phyloP scores from a whole-genome alignment of 2,113 vertebrate genomes.

The Oreocharis arfaki region DNA sequence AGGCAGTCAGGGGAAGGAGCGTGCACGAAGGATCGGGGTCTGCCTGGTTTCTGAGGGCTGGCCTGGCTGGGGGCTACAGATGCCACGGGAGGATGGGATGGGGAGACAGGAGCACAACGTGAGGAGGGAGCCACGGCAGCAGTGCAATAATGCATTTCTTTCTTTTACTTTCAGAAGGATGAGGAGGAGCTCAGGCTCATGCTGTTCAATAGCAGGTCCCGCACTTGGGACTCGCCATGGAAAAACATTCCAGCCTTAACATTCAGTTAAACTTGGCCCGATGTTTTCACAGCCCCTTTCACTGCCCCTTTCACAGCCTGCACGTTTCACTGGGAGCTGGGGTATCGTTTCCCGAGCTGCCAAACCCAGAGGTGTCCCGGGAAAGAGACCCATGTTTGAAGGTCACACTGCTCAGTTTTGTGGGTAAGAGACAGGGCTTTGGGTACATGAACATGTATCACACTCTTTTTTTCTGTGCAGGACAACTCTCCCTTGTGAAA shows the following conservation, averaged over 20 bases:
- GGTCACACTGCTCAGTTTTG: background rate
- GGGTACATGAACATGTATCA: background rate
- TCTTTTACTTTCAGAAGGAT: background rate
- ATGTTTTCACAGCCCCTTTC: background rate
- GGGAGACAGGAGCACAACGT: background rate
- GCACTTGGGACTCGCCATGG: background rate
- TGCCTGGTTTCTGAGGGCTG: background rate
- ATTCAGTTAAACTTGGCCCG: background rate
- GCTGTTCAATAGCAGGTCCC: background rate
- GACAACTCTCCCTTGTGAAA: background rate
- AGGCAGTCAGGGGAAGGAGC: background rate
- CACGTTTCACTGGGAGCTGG: background rate
- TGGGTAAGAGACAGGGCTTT: background rate
- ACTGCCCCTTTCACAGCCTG: background rate
- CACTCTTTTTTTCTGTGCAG: background rate
- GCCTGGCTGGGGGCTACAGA: background rate
- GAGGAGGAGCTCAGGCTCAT: background rate
- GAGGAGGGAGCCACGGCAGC: background rate
- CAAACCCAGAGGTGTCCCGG: background rate
- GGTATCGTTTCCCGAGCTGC: rapidly evolving
- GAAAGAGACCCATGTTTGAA: background rate
- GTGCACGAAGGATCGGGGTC: background rate
- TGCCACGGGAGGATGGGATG: background rate
- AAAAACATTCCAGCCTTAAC: background rate
- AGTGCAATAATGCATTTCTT: background rate